Evolutionary conservation across 1,140 invertebrate species (phyloP), one percentile per base, ranked within the genome.

Genomic region (Pogonomyrmex californicus): DNA sequence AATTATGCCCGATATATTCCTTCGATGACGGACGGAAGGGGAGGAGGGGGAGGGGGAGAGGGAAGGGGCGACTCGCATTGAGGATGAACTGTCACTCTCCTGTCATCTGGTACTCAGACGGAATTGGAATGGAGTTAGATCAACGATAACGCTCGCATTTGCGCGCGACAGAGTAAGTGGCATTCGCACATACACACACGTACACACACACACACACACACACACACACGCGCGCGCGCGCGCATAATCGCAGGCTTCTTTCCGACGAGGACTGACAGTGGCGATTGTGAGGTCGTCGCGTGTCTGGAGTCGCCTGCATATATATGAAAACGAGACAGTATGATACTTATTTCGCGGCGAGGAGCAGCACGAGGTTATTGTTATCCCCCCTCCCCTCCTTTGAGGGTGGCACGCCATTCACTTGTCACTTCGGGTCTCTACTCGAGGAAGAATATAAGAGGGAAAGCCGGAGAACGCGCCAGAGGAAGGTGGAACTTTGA

Each of bases 81-180:
- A 90, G 89, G 89, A 87, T 87, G 70, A 81, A 76, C 86, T 75
- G 88, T 90, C 89, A 77, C 58, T 90, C 86, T 85, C 89, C 85
- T 82, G 85, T 90, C 89, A 87, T 90, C 81, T 90, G 73, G 49
- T 85, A 63, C 88, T 62, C 62, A 33, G 88, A 86, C 62, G 86
- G 70, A 87, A 90, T 90, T 82, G 88, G 62, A 90, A 90, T 82
- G 68, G 78, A 90, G 89, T 90, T 90, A 90, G 89, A 90, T 90
- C 65, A 90, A 90, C 70, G 88, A 90, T 86, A 88, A 77, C 78
- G 81, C 56, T 77, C 62, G 76, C 62, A 65, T 86, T 86, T 79
- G 68, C 78, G 73, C 73, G 56, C 36, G 73, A 89, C 78, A 68
- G 88, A 87, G 86, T 78, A 83, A 87, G 83, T 56, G 70, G 60